phyloP scores from a whole-genome alignment of 2,888 invertebrate genomes.

The Apamea monoglypha region DNA sequence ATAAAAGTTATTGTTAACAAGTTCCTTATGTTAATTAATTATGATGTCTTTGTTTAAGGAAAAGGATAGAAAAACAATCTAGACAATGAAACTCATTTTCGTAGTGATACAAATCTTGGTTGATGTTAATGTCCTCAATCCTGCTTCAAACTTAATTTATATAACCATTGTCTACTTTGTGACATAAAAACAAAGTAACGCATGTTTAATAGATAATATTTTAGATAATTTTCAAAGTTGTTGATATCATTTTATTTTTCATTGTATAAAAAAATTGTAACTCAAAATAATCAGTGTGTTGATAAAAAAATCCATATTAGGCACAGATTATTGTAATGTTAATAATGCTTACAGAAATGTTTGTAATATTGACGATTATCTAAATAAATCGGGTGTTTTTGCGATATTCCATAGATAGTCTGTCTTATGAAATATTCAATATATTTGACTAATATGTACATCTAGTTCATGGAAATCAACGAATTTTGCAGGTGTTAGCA shows the following conservation, averaged over 20 bases:
- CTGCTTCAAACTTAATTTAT: slow-evolving; percentile 19
- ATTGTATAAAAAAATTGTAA: slow-evolving; percentile 1
- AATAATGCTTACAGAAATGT: slow-evolving; percentile 21
- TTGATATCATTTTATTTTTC: slow-evolving; percentile 4
- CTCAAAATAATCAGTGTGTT: slow-evolving; percentile 7
- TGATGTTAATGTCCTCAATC: slow-evolving; percentile 36
- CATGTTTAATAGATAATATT: not conserved
- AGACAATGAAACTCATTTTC: not conserved
- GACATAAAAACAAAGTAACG: slow-evolving; percentile 23
- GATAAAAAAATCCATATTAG: slow-evolving; percentile 10
- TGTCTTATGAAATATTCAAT: slow-evolving; percentile 9
- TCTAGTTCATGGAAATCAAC: not conserved
- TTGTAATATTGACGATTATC: not conserved
- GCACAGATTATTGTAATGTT: slow-evolving; percentile 18
- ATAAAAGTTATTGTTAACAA: not conserved
- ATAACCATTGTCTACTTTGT: slow-evolving; percentile 24
- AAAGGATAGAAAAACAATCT: not conserved
- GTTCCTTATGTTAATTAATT: too few species aligned
- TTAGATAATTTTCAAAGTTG: not conserved
- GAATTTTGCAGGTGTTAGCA: not conserved
- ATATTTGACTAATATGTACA: not conserved
- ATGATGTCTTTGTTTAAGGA: not conserved
- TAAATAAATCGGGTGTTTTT: not conserved
- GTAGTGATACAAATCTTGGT: not conserved
- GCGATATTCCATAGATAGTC: not conserved